Evolutionary conservation across 2,888 invertebrate genomes (phyloP).

Genomic region (Ptychoptera albimana): DNA sequence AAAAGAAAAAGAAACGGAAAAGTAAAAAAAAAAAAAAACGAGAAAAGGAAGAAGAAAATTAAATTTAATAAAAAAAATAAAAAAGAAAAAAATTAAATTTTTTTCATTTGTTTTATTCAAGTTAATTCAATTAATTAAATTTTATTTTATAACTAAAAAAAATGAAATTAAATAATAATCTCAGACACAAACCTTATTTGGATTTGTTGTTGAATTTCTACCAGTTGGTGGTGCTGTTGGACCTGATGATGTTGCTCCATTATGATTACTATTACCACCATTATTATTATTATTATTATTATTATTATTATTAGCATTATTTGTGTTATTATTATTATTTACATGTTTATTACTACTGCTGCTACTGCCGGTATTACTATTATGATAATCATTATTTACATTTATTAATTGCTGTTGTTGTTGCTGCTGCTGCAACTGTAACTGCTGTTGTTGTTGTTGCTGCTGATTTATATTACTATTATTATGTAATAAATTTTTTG

Average conservation of each 20-base stretch:
- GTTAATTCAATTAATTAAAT: background rate
- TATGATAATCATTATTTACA: slow-evolving; percentile 6
- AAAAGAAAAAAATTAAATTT: background rate
- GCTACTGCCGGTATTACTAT: slow-evolving; percentile 14
- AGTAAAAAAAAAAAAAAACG: background rate
- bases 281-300: slow-evolving; percentile 3
- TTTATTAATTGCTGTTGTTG: background rate
- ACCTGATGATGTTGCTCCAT: background rate
- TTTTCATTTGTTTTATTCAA: background rate
- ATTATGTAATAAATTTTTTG: too few species aligned
- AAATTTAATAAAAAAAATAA: background rate
- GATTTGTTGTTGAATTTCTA: slow-evolving; percentile 5
- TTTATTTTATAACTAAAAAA: background rate
- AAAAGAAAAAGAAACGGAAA: background rate
- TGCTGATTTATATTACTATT: background rate
- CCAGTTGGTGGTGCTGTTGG: slow-evolving; percentile 2
- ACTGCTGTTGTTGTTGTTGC: too few species aligned
- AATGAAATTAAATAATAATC: background rate
- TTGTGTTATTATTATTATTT: slow-evolving; percentile 17
- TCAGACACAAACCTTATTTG: slow-evolving; percentile 3
- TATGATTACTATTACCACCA: slow-evolving; percentile 1
- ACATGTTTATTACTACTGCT: slow-evolving; percentile 11
- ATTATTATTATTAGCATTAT: background rate
- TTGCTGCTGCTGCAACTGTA: background rate
- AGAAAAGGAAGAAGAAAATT: background rate